Evolutionary conservation across 2,888 invertebrate species (phyloP), one percentile per base, ranked within the genome.

Genomic region (Melangyna quadrimaculata): DNA sequence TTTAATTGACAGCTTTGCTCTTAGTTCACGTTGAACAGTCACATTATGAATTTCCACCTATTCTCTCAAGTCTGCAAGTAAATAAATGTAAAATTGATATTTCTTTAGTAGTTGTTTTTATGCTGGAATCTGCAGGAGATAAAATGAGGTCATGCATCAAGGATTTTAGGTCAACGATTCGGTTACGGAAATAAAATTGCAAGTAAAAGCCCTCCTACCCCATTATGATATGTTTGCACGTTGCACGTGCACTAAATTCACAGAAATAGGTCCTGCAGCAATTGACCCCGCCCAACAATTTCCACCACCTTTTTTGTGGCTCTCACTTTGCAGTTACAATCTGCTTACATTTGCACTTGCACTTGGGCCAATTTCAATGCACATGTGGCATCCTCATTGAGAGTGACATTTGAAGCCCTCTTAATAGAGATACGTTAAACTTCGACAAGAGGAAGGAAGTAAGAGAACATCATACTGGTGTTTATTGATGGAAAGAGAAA

Each of bases 121-220:
- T n/a, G n/a, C n/a, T 43, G 17, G 8, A 43, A 43, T 40, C 1
- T 27, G 22, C 69, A 35, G 29, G 63, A 19, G 14, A 55, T 32
- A 61, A 67, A 83, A 78, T 80, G 74, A 71, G 81, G 72, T 65
- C 55, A 80, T 70, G 63, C 77, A 55, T 78, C 87, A 86, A 87
- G 82, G 75, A 88, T 88, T 84, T 81, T 67, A 80, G 88, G 87
- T 88, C 88, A 88, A 87, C 75, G 78, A 67, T 73, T 81, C 65
- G 35, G 65, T 37, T 70, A 73, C 59, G 45, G 55, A 78, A 82
- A 78, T 63, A 78, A 69, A 48, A 55, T 61, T 63, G 8, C 22
- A 51, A 71, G 71, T 70, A 57, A 77, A 65, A 51, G 57, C n/a
- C 17, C 37, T 43, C 57, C 43, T 7, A 40, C 48, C 67, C 27